Base-by-base conservation (phyloP, 1,140 invertebrate species). In the Physella acuta region DNA sequence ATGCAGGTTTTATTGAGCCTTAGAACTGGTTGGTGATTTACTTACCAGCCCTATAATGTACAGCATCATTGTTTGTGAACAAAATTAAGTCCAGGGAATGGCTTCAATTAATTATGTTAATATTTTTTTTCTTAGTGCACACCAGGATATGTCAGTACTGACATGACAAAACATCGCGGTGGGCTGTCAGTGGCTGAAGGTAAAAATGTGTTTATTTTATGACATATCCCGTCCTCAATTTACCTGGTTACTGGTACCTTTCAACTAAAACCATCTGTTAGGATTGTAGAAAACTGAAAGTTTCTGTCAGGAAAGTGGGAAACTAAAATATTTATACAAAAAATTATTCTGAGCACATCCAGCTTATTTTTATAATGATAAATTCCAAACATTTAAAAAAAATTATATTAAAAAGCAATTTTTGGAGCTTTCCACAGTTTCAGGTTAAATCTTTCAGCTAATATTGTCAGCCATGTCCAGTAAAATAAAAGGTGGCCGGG, bases 101-200 rank as follows among this genome's bases (percentile, higher is more conserved):
- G 28, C n/a, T n/a, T n/a, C n/a, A n/a, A 44, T 44, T 11, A 11
- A 44, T 44, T 44, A 16, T 37, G 28, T 52, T n/a, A 30, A 24
- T 0, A 53, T 4, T 14, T 34, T 56, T 37, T 63, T 2, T 76
- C 75, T 53, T 70, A 79, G 75, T 78, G 78, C 58, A 79, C 83
- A 75, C 86, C 87, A 37, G 88, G 88, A 0, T 91, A 89, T 82
- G 91, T 92, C 3, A 87, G 88, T 73, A 92, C 91, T 3, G 90
- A 92, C 75, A 91, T 92, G 91, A 87, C 88, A 1, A 89, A 87
- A 36, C 88, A 91, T 72, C 89, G 89, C 76, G 91, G 91, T 5
- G 77, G 73, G 0, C 80, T 91, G 8, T 89, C 88, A 14, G 88
- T 89, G 62, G 90, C 91, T 67, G 71, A 90, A 81, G 91, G 90